Evolutionary conservation across 2,888 invertebrate genomes (phyloP), one percentile per base, ranked within the genome.

Genomic region (Acanthococcus lagerstroemiae): DNA sequence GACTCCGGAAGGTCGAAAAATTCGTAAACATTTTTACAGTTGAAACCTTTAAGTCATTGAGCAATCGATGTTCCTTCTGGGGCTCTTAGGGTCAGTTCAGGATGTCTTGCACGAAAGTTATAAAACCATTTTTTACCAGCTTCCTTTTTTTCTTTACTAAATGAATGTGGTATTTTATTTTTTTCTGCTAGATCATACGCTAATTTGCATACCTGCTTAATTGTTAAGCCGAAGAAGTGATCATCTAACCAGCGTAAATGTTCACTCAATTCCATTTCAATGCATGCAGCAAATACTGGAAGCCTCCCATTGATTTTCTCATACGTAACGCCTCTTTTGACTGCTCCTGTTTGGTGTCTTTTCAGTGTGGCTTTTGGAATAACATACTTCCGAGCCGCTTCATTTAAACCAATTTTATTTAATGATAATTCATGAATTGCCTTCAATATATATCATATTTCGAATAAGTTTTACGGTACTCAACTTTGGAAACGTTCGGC

Each of bases 21-120:
- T 2, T 21, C 4, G 30, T 22, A 19, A 6, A 56, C 26, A 27
- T 30, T 27, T 56, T 56, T 37, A 22, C 24, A 30, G 3, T 26
- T 56, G 24, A 56, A 56, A 3, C 56, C 56, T 19, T 30, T 56
- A 4, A 24, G n/a, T 30, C 56, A n/a, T n/a, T n/a, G 27, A n/a
- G 56, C 56, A 19, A 56, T 27, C 5, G 56, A 56, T 56, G 56
- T 56, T 27, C 30, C 56, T 15, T 56, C 56, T 19, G 30, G 56
- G 17, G 6, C 15, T 37, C 15, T 6, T 37, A 37, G 7, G 15
- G 37, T 37, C 7, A 37, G 37, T 37, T 37, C 37, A 37, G 37
- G 37, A 37, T 37, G 37, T 15, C 37, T 37, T 15, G 6, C 15
- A 37, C 37, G 15, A 15, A 37, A 37, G 15, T 15, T 15, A 9